phyloP scores from a whole-genome alignment of 2,888 invertebrate species.

The Orchesellides sinensis region DNA sequence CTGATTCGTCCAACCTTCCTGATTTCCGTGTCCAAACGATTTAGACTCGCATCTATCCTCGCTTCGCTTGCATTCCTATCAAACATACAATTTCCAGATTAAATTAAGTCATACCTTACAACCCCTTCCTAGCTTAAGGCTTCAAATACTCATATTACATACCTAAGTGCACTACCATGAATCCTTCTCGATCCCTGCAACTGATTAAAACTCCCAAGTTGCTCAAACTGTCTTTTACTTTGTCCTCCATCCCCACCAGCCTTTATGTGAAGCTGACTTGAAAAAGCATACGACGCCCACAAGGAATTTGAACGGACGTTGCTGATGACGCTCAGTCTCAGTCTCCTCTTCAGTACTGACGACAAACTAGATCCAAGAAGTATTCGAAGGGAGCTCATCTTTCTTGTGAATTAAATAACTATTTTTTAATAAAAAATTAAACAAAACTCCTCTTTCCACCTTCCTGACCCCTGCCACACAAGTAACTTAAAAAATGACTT shows the following conservation, averaged over 20 bases:
- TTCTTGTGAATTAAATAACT: not conserved
- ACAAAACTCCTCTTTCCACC: not conserved
- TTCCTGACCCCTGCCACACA: too few species aligned
- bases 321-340: not conserved
- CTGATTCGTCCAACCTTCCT: slow-evolving; percentile 85
- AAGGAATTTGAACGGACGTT: slow-evolving; percentile 4
- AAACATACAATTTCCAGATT: too few species aligned
- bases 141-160: too few species aligned
- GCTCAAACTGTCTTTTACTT: too few species aligned
- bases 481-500: too few species aligned
- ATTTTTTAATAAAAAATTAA: not conserved
- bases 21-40: slow-evolving; percentile 85
- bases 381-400: slow-evolving; percentile 24
- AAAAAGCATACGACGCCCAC: slow-evolving; percentile 20
- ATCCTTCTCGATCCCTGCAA: too few species aligned
- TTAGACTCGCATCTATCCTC: slow-evolving; percentile 82
- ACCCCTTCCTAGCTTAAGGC: too few species aligned
- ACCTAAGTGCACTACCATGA: slow-evolving; percentile 3
- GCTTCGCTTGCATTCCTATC: slow-evolving; percentile 35
- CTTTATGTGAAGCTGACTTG: slow-evolving; percentile 48
- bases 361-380: slow-evolving; percentile 10
- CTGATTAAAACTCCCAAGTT: too few species aligned
- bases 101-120: too few species aligned
- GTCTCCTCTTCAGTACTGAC: slow-evolving; percentile 4
- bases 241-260: not conserved